Conservation (phyloP, 2,113 vertebrate genomes). For the Xiphorhynchus elegans region DNA sequence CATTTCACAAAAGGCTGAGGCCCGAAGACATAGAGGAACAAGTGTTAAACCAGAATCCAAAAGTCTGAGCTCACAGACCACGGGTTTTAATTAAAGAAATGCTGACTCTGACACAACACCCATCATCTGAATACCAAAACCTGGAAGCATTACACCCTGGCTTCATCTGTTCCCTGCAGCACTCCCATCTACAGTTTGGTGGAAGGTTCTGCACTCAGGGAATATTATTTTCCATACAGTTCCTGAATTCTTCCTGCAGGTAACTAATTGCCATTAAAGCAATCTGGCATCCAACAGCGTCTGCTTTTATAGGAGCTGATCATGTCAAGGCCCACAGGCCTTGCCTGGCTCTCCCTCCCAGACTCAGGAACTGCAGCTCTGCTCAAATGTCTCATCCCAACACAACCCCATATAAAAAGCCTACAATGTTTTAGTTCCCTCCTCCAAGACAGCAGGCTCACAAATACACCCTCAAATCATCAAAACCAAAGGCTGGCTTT, state of each 20-base stretch:
- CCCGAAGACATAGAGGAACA: not conserved
- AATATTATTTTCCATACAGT: not conserved
- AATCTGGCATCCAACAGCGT: not conserved
- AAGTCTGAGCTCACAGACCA: constrained; percentile 8
- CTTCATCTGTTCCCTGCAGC: not conserved
- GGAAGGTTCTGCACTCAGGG: not conserved
- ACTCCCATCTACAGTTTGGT: not conserved
- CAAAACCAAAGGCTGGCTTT: not conserved
- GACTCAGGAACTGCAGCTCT: not conserved
- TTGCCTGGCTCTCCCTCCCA: not conserved
- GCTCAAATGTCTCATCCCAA: not conserved
- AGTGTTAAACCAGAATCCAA: constrained; percentile 10
- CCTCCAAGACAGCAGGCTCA: not conserved
- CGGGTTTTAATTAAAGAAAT: not conserved
- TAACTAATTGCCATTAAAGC: not conserved
- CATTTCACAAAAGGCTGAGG: constrained; percentile 16
- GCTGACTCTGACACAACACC: not conserved
- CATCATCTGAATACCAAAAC: not conserved
- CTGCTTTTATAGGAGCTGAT: not conserved
- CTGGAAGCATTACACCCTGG: not conserved
- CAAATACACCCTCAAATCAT: not conserved
- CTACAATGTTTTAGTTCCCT: not conserved
- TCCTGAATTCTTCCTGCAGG: not conserved
- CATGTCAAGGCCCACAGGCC: not conserved
- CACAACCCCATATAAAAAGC: not conserved